A percentile compares a stretch with the other conserved stretches of the same genome.
Conservation (phyloP, 2,113 vertebrate species). For the Lamprologus sp. region DNA sequence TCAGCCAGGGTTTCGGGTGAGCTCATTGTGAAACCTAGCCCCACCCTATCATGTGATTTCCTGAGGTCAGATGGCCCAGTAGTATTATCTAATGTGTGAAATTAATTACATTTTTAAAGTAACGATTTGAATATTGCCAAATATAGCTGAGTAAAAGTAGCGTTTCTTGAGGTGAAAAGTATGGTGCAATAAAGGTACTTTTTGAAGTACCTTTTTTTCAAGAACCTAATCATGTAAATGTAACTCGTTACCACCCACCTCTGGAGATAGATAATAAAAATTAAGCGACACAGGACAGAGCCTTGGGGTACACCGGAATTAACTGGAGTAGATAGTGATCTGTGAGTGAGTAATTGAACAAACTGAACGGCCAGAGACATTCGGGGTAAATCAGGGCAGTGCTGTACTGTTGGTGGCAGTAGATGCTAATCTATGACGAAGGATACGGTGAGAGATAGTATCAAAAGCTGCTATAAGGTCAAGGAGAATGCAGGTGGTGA, state of each 20-base stretch:
- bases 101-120: background rate
- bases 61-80: background rate
- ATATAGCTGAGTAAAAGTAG: background rate
- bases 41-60: background rate
- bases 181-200: background rate
- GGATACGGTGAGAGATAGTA: background rate
- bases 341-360: background rate
- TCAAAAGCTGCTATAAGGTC: background rate
- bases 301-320: background rate
- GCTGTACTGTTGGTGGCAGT: background rate
- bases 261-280: background rate
- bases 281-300: background rate
- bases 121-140: rapidly evolving
- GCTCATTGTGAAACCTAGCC: background rate
- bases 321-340: background rate
- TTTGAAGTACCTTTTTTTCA: background rate
- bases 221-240: background rate
- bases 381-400: background rate
- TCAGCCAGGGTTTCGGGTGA: background rate
- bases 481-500: background rate
- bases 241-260: background rate
- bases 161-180: rapidly evolving
- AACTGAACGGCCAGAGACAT: background rate
- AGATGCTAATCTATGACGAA: background rate
- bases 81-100: background rate